Percentiles rank a stretch among this genome's conserved stretches.
These are phyloP conservation scores for Bombylius discolor DNA, from an alignment of 2,888 invertebrate genomes.

Conservation along the genomic window DNA sequence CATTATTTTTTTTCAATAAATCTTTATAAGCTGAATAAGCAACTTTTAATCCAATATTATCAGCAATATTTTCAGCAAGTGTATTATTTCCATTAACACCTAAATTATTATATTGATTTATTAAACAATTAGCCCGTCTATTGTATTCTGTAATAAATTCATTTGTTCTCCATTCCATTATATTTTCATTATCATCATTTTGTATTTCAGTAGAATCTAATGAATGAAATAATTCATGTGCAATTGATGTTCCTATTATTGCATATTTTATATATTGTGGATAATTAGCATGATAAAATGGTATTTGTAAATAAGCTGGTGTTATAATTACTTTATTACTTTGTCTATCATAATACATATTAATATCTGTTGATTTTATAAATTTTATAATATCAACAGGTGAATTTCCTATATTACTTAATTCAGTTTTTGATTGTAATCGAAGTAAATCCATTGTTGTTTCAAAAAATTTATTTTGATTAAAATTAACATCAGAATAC, in stretches of 20 bases:
- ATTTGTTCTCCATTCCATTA: neutral
- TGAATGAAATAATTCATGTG: neutral
- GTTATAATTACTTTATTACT: neutral
- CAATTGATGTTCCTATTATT: neutral
- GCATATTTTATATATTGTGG: conserved; percentile 1
- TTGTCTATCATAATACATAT: neutral
- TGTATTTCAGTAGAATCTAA: neutral
- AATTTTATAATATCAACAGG: neutral
- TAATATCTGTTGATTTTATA: neutral
- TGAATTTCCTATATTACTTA: neutral
- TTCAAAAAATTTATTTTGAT: neutral
- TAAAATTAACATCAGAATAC: neutral
- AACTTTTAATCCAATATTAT: neutral
- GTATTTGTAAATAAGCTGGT: neutral
- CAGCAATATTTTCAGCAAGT: neutral
- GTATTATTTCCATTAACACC: neutral
- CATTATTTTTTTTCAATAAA: neutral
- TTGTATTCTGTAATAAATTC: neutral
- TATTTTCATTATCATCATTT: neutral
- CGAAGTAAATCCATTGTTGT: neutral
- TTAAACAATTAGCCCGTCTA: neutral
- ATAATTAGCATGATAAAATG: neutral
- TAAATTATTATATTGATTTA: neutral
- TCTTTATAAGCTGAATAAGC: neutral
- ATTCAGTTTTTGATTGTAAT: neutral